Evolutionary conservation across 2,888 invertebrate genomes (phyloP), one percentile per base, ranked within the genome.

Genomic region (Oscheius sp.): DNA sequence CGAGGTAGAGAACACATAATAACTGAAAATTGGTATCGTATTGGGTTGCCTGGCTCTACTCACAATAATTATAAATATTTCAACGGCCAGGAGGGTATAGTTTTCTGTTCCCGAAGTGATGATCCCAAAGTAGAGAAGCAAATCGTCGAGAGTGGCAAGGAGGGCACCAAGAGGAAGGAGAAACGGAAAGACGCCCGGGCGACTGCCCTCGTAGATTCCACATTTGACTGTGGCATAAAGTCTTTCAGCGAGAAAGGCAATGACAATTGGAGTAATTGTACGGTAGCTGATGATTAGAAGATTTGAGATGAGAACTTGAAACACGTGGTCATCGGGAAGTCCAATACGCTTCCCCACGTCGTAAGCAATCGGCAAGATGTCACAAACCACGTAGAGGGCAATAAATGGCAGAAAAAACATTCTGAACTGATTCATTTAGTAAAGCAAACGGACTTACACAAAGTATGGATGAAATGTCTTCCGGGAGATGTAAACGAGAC

Each of bases 11-110:
- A 5, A 52, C 9, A 23, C 46, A 66, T 46, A 66, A 46, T 35
- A 66, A 49, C 66, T 66, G 29, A 12, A 52, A n/a, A 1, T 29
- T 21, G 9, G 9, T 35, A 3, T n/a, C n/a, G n/a, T n/a, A n/a
- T n/a, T n/a, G n/a, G n/a, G n/a, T n/a, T n/a, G n/a, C n/a, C n/a
- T n/a, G n/a, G n/a, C n/a, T n/a, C n/a, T n/a, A 29, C 66, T 49
- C 29, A 66, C 66, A 21, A 66, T n/a, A 29, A 66, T 29, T n/a
- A 66, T 49, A 7, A 66, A 23, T 25, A 66, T 49, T 6, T 66
- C 46, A 5, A 66, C 63, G 12, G 43, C 63, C 43, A 41, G 43
- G 13, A 63, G 63, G 43, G 21, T 45, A 18, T 45, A 45, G 41
- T 63, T 41, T 21, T 63, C 63, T 9, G 21, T 41, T 9, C 18